Evolutionary conservation across 2,888 invertebrate genomes (phyloP).

Genomic region (Dermolepida albohirtum): DNA sequence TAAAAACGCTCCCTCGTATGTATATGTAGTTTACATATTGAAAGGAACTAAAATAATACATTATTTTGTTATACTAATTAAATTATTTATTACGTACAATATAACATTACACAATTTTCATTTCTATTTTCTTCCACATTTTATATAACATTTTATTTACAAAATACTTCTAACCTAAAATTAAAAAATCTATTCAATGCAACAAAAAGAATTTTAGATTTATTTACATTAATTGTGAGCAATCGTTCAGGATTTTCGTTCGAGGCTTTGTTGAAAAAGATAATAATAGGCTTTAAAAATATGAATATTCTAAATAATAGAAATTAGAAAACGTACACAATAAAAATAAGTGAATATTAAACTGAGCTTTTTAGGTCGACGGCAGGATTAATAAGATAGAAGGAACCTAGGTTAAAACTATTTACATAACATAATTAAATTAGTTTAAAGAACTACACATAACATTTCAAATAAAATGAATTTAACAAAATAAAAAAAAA

Average conservation of each 20-base stretch:
- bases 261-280: neutral
- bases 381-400: conserved; percentile 1
- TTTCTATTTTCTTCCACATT: conserved; percentile 26
- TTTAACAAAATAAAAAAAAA: neutral
- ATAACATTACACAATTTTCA: conserved; percentile 31
- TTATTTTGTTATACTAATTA: conserved; percentile 8
- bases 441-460: conserved; percentile 9
- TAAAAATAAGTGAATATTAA: neutral
- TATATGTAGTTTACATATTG: too few relatives aligned
- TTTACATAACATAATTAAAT: conserved; percentile 27
- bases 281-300: neutral
- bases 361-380: neutral
- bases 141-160: conserved; percentile 41
- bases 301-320: neutral
- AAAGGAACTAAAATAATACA: neutral
- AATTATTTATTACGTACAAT: conserved; percentile 41
- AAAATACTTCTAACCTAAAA: conserved; percentile 31
- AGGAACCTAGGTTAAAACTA: conserved; percentile 9
- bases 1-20: too few relatives aligned
- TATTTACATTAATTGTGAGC: conserved; percentile 44
- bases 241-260: conserved; percentile 42
- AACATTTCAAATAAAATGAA: conserved; percentile 16
- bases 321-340: neutral
- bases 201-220: conserved; percentile 27
- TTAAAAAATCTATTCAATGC: conserved; percentile 33